A percentile compares a stretch with the other conserved stretches of the same genome.
Conservation (phyloP, 1,140 invertebrate species). For the Scaptomyza montana region DNA sequence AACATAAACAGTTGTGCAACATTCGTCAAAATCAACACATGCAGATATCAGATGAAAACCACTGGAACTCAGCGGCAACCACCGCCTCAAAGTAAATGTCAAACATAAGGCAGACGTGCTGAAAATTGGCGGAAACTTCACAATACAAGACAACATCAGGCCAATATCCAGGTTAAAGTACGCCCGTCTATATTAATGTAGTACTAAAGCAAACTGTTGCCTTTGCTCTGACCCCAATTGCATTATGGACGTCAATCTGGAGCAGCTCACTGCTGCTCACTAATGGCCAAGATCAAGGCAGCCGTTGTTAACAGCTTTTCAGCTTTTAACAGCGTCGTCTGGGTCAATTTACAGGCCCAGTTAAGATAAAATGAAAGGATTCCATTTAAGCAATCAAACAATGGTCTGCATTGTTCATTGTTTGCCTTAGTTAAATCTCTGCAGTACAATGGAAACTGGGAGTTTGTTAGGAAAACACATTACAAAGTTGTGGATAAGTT, state of each 20-base stretch:
- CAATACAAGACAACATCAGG: slow-evolving; percentile 27
- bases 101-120: slow-evolving; percentile 65
- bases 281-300: slow-evolving; percentile 53
- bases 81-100: slow-evolving; percentile 56
- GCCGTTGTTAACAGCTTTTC: neutral
- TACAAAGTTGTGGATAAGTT: neutral
- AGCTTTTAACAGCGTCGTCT: slow-evolving; percentile 9
- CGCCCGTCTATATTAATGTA: neutral
- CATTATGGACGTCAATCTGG: slow-evolving; percentile 14
- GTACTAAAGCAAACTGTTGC: slow-evolving; percentile 7
- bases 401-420: slow-evolving; percentile 65
- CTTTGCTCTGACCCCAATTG: slow-evolving; percentile 26
- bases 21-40: slow-evolving; percentile 49
- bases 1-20: slow-evolving; percentile 64
- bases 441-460: slow-evolving; percentile 34
- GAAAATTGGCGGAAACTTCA: slow-evolving; percentile 52
- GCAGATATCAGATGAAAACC: slow-evolving; percentile 44
- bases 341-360: slow-evolving; percentile 52
- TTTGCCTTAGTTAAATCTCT: slow-evolving; percentile 18
- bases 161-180: slow-evolving; percentile 15
- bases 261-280: slow-evolving; percentile 7
- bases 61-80: slow-evolving; percentile 8
- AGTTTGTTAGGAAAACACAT: neutral
- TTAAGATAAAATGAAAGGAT: slow-evolving; percentile 43
- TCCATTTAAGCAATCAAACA: slow-evolving; percentile 53